Percentiles rank a stretch among this genome's conserved stretches.
Conservation (phyloP, 2,797 vertebrate genomes). For the Meriones psammophilus region DNA sequence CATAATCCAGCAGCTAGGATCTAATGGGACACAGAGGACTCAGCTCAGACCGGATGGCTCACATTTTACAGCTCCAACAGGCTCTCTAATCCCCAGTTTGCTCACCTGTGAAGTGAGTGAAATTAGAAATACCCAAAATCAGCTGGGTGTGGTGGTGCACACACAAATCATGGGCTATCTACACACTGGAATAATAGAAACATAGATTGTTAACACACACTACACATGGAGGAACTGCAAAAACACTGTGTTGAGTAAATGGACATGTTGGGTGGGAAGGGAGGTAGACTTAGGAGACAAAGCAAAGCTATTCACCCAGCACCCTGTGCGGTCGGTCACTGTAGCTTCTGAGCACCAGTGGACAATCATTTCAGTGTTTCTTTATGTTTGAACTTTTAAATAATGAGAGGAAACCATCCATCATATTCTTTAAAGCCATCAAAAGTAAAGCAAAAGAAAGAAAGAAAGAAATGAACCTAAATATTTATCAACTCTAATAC, state of each 20-base stretch:
- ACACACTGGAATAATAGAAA: too few species aligned
- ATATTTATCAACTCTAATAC: not conserved
- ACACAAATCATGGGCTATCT: not conserved
- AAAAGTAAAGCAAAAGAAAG: not conserved
- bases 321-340: not conserved
- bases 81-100: not conserved
- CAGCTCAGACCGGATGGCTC: not conserved
- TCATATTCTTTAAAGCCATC: not conserved
- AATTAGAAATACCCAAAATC: not conserved
- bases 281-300: not conserved
- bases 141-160: not conserved
- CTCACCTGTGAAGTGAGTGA: not conserved
- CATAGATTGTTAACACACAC: not conserved
- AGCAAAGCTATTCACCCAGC: not conserved
- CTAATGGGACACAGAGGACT: not conserved
- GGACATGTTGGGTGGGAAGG: not conserved
- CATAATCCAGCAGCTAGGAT: not conserved
- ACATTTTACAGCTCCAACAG: not conserved
- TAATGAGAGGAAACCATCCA: not conserved
- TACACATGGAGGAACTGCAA: not conserved
- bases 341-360: not conserved
- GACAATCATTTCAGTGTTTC: not conserved
- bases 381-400: not conserved
- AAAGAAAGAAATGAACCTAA: not conserved
- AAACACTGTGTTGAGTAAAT: not conserved